Evolutionary conservation across 1,140 invertebrate species (phyloP), one percentile per base, ranked within the genome.

Genomic region (Drosophila sp.): DNA sequence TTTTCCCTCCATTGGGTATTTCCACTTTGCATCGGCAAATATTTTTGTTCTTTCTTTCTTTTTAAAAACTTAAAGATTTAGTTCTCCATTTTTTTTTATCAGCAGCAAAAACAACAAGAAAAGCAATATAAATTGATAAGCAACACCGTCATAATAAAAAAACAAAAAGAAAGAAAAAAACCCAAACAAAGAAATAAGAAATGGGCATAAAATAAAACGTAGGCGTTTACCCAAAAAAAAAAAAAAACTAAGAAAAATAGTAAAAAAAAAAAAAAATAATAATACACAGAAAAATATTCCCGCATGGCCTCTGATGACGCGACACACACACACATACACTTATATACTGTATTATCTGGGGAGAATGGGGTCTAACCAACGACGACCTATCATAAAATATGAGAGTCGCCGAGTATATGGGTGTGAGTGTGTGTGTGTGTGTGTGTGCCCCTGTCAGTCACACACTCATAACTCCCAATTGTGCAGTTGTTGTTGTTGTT

Each of bases 381-480:
- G 40, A 71, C 76, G 40, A 71, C 76, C 79, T 75, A 80, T 79
- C 76, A 71, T 79, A 80, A 76, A 66, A 41, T 63, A 57, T 72
- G 35, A 23, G 41, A 67, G 57, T 27, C 44, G 17, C 5, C 17
- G 44, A 17, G 10, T 47, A 47, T 47, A 47, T 57, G 25, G 47
- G 5, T 50, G 30, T 47, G 27, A 27, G 27, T 63, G n/a, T 58
- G 40, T 55, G 56, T 62, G 63, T 75, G 30, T 55, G 41, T 50
- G 23, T 50, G 44, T 27, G 35, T 50, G 30, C 58, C 33, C 41
- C 64, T 78, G 74, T 72, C 81, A 70, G 61, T 84, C 80, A 74
- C 75, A 76, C 60, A 69, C 68, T 81, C 87, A 81, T 90, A 90
- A 90, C 87, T 90, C 82, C 80, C 83, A 90, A 90, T 90, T 90